Conservation (phyloP, 2,113 vertebrate species). For the Circaetus gallicus region DNA sequence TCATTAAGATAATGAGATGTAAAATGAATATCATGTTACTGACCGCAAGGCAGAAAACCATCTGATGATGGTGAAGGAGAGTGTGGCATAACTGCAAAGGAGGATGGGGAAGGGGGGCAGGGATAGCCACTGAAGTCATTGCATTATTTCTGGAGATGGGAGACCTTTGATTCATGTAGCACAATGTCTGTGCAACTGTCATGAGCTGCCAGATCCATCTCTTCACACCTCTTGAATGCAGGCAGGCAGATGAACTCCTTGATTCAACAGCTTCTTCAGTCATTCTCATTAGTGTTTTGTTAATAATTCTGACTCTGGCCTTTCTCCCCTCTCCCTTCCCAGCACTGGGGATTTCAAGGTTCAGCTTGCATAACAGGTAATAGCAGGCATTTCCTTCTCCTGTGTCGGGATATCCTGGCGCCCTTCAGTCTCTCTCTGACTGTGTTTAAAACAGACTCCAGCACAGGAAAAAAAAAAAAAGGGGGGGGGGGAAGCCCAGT, state of each 20-base stretch:
- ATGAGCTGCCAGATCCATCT: not conserved
- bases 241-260: not conserved
- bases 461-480: constrained; percentile 45
- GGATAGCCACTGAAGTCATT: not conserved
- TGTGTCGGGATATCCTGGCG: constrained; percentile 99
- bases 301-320: constrained; percentile 28
- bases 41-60: not conserved
- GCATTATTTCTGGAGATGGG: not conserved
- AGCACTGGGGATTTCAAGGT: constrained; percentile 73
- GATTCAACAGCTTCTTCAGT: not conserved
- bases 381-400: constrained; percentile 99
- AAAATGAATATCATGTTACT: not conserved
- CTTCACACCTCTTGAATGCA: not conserved
- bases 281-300: constrained; percentile 15
- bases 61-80: not conserved
- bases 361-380: constrained; percentile 98
- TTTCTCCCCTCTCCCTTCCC: constrained; percentile 49
- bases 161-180: not conserved
- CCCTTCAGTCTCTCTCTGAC: constrained; percentile 92
- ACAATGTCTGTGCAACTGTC: not conserved
- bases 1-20: not conserved
- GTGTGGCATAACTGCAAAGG: not conserved
- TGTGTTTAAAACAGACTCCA: constrained; percentile 80
- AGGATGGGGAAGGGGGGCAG: not conserved
- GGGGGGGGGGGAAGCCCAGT: not conserved